Percentiles rank a stretch among this genome's conserved stretches.
Evolutionary conservation across 2,888 invertebrate genomes (phyloP).

Genomic region (Ormyrus nitidulus): DNA sequence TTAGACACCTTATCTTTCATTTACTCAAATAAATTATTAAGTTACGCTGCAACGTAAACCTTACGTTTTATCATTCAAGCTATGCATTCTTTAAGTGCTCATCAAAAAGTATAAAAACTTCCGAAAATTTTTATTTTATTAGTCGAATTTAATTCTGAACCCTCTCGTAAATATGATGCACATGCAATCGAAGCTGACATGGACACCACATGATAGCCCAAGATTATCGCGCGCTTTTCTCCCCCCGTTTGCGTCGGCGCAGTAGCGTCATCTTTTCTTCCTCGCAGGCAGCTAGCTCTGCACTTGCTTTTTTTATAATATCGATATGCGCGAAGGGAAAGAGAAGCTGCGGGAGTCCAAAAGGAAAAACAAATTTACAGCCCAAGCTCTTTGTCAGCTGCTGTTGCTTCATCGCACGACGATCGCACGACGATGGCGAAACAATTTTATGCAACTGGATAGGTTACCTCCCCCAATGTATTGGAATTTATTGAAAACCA

Average conservation of each 20-base stretch:
- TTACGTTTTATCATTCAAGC: too few species aligned
- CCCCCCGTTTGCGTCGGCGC: background rate
- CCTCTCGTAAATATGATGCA: background rate
- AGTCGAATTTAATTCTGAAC: background rate
- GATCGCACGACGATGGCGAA: background rate
- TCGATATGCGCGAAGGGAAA: background rate
- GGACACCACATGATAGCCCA: background rate
- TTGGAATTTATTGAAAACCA: too few species aligned
- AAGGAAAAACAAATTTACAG: constrained; percentile 4
- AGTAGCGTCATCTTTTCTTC: background rate
- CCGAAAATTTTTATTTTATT: too few species aligned
- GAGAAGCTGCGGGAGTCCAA: background rate
- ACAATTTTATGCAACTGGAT: background rate
- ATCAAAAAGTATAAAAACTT: background rate
- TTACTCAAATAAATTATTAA: too few species aligned
- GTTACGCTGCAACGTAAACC: too few species aligned
- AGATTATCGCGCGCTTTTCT: constrained; percentile 41
- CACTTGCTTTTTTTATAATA: background rate
- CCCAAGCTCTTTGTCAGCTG: background rate
- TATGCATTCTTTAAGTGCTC: background rate
- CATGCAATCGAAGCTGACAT: background rate
- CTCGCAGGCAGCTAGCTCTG: background rate
- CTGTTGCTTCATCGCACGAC: background rate
- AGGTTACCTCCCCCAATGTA: background rate
- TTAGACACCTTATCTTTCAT: too few species aligned